Percentiles rank a stretch among this genome's conserved stretches.
Evolutionary conservation across 1,140 invertebrate species (phyloP).

Genomic region (Cydia splendana): DNA sequence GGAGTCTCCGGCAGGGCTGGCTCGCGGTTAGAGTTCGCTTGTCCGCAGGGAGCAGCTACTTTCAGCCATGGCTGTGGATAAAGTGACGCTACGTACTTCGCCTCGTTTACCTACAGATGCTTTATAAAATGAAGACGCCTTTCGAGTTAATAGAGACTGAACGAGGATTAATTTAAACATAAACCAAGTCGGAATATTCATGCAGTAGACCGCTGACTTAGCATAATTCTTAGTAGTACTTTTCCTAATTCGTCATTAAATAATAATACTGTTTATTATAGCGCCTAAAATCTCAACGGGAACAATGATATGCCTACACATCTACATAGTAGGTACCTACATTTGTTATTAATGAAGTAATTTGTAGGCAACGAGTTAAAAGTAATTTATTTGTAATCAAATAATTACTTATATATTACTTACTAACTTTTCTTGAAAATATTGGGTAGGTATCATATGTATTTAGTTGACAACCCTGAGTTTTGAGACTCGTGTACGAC

Average conservation of each 20-base stretch:
- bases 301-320: too few relatives aligned
- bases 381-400: too few relatives aligned
- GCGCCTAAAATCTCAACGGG: too few relatives aligned
- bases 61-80: constrained; percentile 12
- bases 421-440: background rate
- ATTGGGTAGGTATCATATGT: background rate
- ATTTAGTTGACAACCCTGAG: constrained; percentile 16
- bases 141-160: background rate
- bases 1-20: constrained; percentile 49
- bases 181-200: background rate
- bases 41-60: constrained; percentile 16
- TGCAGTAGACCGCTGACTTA: background rate
- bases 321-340: too few relatives aligned
- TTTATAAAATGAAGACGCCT: constrained; percentile 15
- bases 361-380: too few relatives aligned
- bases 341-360: too few relatives aligned
- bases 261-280: background rate
- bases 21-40: constrained; percentile 29
- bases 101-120: constrained; percentile 6
- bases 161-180: background rate
- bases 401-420: too few relatives aligned
- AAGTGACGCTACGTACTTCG: constrained; percentile 12
- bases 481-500: constrained; percentile 39
- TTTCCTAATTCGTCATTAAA: background rate
- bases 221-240: background rate